Evolutionary conservation across 1,140 invertebrate species (phyloP).

Genomic region (Zaprionus lachaisei): DNA sequence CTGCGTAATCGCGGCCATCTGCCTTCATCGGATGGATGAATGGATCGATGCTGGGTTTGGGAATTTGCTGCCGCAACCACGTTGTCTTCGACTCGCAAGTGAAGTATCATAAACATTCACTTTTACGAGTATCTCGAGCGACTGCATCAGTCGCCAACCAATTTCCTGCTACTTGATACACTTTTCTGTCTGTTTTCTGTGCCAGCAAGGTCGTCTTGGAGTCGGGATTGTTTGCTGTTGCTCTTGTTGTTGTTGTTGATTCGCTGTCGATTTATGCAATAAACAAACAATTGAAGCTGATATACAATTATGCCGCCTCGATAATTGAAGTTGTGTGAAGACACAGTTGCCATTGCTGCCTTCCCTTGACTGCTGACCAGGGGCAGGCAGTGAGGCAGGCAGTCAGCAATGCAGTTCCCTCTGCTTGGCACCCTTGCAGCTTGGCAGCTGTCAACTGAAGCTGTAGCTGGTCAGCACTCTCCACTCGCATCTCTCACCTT

Average conservation of each 20-base stretch:
- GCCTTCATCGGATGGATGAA: conserved; percentile 20
- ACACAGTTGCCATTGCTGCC: conserved; percentile 54
- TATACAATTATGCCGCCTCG: conserved; percentile 33
- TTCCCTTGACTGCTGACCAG: not conserved
- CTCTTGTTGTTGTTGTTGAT: conserved; percentile 28
- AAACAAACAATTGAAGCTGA: conserved; percentile 54
- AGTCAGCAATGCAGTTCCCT: not conserved
- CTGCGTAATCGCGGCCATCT: conserved; percentile 71
- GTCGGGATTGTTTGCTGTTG: conserved; percentile 30
- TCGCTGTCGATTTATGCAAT: conserved; percentile 71
- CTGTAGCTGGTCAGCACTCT: not conserved
- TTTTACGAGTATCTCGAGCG: conserved; percentile 56
- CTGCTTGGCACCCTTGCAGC: not conserved
- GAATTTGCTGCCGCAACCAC: conserved; percentile 64
- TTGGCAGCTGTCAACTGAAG: conserved; percentile 35
- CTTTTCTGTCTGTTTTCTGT: conserved; percentile 47
- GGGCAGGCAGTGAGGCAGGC: not conserved
- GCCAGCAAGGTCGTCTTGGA: conserved; percentile 70
- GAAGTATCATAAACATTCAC: conserved; percentile 81
- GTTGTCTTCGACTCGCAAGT: conserved; percentile 50
- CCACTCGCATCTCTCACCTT: conserved; percentile 28
- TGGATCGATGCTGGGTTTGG: conserved; percentile 35
- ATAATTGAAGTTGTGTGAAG: conserved; percentile 57
- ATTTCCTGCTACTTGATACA: conserved; percentile 82
- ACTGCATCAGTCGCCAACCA: conserved; percentile 68